Evolutionary conservation across 1,140 invertebrate genomes (phyloP).

Genomic region (Thaumatotibia leucotreta): DNA sequence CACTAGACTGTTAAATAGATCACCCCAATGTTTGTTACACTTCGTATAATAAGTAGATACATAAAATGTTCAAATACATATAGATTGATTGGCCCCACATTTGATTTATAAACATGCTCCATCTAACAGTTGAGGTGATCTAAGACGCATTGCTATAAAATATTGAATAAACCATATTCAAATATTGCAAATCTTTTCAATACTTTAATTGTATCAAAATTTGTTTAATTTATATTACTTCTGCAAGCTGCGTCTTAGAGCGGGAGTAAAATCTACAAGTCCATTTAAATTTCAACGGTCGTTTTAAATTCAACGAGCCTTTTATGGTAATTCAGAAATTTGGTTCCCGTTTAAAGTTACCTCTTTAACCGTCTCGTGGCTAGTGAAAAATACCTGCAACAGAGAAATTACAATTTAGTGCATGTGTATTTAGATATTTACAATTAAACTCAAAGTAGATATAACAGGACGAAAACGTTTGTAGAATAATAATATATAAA

Average conservation of each 20-base stretch:
- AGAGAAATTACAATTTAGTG: slow-evolving; percentile 18
- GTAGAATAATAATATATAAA: no score
- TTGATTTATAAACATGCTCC: no score
- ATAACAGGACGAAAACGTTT: no score
- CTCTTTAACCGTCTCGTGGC: slow-evolving; percentile 39
- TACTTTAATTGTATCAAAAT: background rate
- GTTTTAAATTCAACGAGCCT: slow-evolving; percentile 40
- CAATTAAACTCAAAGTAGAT: no score
- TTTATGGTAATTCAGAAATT: slow-evolving; percentile 39
- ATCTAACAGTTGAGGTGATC: no score
- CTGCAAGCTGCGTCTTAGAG: background rate
- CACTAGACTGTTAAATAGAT: no score
- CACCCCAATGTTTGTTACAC: no score
- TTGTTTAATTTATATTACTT: slow-evolving; percentile 1
- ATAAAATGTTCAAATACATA: no score
- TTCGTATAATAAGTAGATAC: no score
- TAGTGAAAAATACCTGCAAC: slow-evolving; percentile 65
- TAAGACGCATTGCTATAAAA: no score
- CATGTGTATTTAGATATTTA: background rate
- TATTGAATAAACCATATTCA: background rate
- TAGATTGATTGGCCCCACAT: no score
- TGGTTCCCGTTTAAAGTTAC: slow-evolving; percentile 22
- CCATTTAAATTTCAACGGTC: slow-evolving; percentile 37
- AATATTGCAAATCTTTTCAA: background rate
- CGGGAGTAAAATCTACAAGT: slow-evolving; percentile 5